Evolutionary conservation across 1,140 invertebrate species (phyloP).

Genomic region (Bathynomus jamesi): DNA sequence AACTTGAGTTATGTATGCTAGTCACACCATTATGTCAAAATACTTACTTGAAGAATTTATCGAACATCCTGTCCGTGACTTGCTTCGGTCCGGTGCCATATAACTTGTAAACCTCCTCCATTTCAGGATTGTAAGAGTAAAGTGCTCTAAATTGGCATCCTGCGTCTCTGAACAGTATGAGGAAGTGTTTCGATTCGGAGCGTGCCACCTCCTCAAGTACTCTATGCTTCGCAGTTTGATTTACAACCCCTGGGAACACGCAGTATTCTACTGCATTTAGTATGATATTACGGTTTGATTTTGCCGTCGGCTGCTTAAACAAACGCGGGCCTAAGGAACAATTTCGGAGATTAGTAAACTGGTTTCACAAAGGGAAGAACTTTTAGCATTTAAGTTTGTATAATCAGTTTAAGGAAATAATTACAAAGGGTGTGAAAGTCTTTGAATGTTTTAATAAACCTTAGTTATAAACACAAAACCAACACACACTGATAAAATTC

Average conservation of each 20-base stretch:
- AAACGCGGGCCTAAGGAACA: conserved; percentile 93
- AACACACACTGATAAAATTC: too few species aligned
- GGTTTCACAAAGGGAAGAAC: too few species aligned
- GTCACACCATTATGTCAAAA: too few species aligned
- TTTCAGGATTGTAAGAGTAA: conserved; percentile 90
- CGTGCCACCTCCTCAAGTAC: conserved; percentile 89
- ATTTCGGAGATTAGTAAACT: too few species aligned
- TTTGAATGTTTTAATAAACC: too few species aligned
- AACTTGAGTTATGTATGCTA: too few species aligned
- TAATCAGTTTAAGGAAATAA: too few species aligned
- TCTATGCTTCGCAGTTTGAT: conserved; percentile 82
- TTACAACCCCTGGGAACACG: conserved; percentile 94
- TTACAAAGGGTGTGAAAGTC: too few species aligned
- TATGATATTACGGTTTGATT: conserved; percentile 94
- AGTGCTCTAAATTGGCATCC: conserved; percentile 95
- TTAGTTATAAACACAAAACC: too few species aligned
- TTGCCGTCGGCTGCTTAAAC: conserved; percentile 91
- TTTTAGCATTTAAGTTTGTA: too few species aligned
- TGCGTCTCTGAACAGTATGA: conserved; percentile 94
- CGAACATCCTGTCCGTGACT: conserved; percentile 95
- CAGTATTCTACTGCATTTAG: conserved; percentile 96
- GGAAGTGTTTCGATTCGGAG: conserved; percentile 94
- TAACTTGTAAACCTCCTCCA: conserved; percentile 82
- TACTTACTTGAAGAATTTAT: conserved; percentile 98
- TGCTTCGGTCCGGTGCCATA: conserved; percentile 92